These are phyloP conservation scores for Leontocebus nigricollis DNA, from an alignment of 2,797 vertebrate species.

Conservation along the genomic window DNA sequence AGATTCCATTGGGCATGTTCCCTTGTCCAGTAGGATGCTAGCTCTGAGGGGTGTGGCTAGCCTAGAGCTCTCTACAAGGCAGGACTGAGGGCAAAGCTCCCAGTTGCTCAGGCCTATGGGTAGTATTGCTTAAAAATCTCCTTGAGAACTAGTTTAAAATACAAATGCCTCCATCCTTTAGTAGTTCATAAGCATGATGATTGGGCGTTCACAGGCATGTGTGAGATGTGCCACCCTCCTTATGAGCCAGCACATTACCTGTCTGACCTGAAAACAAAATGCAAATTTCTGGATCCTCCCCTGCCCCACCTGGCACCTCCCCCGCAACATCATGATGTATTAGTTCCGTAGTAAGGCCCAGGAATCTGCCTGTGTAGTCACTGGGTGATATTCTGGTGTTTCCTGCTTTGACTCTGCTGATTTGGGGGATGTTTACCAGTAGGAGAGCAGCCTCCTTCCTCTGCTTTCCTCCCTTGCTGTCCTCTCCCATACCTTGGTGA, in stretches of 20 bases:
- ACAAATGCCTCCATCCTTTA: not conserved
- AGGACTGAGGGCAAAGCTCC: not conserved
- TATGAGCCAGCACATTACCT: not conserved
- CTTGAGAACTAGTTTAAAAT: constrained; percentile 6
- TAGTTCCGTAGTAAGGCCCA: not conserved
- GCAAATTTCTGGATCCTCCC: not conserved
- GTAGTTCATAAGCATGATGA: not conserved
- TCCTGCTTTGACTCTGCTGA: constrained; percentile 39
- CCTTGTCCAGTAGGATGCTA: not conserved
- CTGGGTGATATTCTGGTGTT: constrained; percentile 5
- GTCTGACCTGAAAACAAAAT: not conserved
- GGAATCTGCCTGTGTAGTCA: not conserved
- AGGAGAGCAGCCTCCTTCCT: not conserved
- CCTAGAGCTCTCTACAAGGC: not conserved
- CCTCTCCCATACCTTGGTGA: constrained; percentile 21
- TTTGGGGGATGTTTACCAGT: constrained; percentile 63
- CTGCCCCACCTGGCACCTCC: not conserved
- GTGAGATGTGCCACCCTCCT: not conserved
- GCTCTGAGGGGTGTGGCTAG: not conserved
- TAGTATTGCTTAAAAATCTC: not conserved
- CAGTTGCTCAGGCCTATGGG: not conserved
- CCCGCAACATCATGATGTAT: not conserved
- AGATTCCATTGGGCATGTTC: not conserved
- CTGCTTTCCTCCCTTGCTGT: not conserved
- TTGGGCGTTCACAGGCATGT: not conserved